Conservation (phyloP, 2,797 vertebrate genomes). For the Tympanoctomys barrerae region DNA sequence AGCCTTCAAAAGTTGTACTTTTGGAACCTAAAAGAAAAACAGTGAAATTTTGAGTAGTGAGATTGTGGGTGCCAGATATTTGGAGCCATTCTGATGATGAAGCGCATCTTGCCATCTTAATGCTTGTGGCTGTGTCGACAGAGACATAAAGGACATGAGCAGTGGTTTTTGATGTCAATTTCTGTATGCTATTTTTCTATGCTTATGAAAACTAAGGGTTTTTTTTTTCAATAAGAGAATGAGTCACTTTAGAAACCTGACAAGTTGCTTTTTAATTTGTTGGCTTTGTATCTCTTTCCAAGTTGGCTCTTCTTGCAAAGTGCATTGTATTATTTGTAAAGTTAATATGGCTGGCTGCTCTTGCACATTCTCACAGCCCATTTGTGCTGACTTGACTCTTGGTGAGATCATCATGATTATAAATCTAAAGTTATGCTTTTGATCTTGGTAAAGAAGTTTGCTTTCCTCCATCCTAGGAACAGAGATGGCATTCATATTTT, state of each 20-base stretch:
- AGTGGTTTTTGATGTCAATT: slow-evolving; percentile 7
- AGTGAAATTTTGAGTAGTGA: slow-evolving; percentile 34
- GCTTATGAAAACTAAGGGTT: slow-evolving; percentile 34
- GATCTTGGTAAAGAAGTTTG: slow-evolving; percentile 70
- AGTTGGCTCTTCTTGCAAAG: slow-evolving; percentile 46
- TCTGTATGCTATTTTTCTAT: slow-evolving; percentile 48
- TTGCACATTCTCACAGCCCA: slow-evolving; percentile 55
- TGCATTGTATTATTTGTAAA: slow-evolving; percentile 76
- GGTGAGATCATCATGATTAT: slow-evolving; percentile 63
- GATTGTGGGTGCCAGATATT: neutral
- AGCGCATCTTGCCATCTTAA: slow-evolving; percentile 11
- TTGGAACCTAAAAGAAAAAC: slow-evolving; percentile 16
- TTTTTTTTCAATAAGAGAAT: slow-evolving; percentile 12
- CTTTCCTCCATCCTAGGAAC: slow-evolving; percentile 51
- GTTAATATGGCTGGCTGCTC: slow-evolving; percentile 60
- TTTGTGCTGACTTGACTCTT: slow-evolving; percentile 72
- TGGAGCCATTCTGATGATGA: slow-evolving; percentile 15
- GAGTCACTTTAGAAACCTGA: slow-evolving; percentile 57
- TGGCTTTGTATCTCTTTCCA: slow-evolving; percentile 56
- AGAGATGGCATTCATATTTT: slow-evolving; percentile 62
- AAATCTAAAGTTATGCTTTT: slow-evolving; percentile 72
- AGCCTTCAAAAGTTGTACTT: neutral
- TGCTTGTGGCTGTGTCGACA: slow-evolving; percentile 52
- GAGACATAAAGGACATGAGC: neutral
- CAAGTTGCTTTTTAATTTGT: slow-evolving; percentile 63